Percentiles rank a stretch among this genome's conserved stretches.
Evolutionary conservation across 2,113 vertebrate genomes (phyloP).

Genomic region (Menidia beryllina): DNA sequence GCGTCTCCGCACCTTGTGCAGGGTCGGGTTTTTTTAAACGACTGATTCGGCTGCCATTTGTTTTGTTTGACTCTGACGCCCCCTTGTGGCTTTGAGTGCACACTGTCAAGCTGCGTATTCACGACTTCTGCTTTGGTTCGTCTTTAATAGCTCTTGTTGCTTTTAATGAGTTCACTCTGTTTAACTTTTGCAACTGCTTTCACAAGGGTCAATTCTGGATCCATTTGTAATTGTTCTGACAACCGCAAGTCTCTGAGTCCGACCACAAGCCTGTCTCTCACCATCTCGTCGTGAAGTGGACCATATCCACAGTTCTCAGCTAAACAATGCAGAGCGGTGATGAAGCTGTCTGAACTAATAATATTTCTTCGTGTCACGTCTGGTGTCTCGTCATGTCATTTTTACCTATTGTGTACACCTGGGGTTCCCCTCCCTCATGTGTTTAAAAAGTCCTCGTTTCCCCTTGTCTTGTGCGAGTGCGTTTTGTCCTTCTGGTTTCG

Average conservation of each 20-base stretch:
- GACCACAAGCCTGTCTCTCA: not conserved
- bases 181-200: not conserved
- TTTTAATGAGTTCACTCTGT: slow-evolving; percentile 2
- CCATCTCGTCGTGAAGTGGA: not conserved
- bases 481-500: too few relatives aligned
- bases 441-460: too few relatives aligned
- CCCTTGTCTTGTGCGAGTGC: too few relatives aligned
- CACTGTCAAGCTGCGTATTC: not conserved
- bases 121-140: not conserved
- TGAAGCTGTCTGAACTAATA: too few relatives aligned
- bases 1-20: not conserved
- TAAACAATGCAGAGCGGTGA: not conserved
- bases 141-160: not conserved
- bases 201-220: not conserved
- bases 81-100: not conserved
- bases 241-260: not conserved
- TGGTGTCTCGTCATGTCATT: too few relatives aligned
- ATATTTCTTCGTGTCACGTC: too few relatives aligned
- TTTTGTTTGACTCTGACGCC: too few relatives aligned
- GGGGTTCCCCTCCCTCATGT: too few relatives aligned
- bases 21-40: not conserved
- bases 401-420: too few relatives aligned
- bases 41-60: not conserved
- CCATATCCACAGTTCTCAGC: not conserved
- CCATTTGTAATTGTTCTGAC: slow-evolving; percentile 8